Evolutionary conservation across 2,113 vertebrate species (phyloP), one percentile per base, ranked within the genome.

Genomic region (Erythrocercus mccallii): DNA sequence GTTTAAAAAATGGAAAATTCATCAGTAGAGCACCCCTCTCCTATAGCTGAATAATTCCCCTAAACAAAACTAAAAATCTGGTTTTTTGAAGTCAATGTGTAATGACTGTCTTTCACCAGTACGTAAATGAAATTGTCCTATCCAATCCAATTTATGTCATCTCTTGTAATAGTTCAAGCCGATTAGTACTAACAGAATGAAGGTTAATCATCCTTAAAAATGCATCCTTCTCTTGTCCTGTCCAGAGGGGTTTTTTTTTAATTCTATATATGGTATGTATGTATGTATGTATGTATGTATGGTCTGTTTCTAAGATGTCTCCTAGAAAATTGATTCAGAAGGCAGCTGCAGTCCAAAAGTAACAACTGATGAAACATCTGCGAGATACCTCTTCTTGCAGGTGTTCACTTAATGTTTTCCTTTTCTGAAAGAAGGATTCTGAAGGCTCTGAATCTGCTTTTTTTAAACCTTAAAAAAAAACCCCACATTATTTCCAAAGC

Each of bases 1-100:
- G 4, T 64, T 54, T 22, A 37, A 65, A 65, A 74, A 25, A 5
- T n/a, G 3, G 19, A 62, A 86, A 62, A 72, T n/a, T 82, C 3
- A 33, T 17, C 3, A 2, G 18, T 50, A 8, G 4, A 58, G 0
- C 18, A 62, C 3, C 3, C 4, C 1, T 47, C 8, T 80, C 10
- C 17, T 27, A 4, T 28, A 58, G 19, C 5, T 10, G 6, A 71
- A 3, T 51, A 76, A 54, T 35, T 58, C 3, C 3, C 14, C 37
- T 2, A 60, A 79, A 24, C 16, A 6, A 50, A 47, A 40, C 22
- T 25, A 42, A 53, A 82, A 78, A 25, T 4, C 16, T 20, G 3
- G 0, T 37, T 22, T 40, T 78, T 19, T 57, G 1, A 58, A 82
- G 22, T 71, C 35, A 37, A n/a, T 11, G 22, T 8, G 42, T 5